Evolutionary conservation across 2,888 invertebrate genomes (phyloP).

Genomic region (Coelopa pilipes): DNA sequence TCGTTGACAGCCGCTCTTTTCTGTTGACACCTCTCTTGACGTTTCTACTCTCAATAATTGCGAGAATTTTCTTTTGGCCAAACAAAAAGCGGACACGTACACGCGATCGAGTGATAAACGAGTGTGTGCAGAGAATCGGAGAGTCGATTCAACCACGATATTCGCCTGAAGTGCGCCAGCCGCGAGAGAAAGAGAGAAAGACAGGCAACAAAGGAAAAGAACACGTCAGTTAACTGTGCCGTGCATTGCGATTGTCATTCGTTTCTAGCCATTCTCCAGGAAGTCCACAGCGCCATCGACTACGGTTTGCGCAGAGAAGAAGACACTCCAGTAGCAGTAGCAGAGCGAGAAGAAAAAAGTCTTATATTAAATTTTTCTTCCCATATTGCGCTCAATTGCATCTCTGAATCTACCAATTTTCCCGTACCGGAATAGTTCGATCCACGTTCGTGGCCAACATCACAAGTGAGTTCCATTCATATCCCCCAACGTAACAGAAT

Average conservation of each 20-base stretch:
- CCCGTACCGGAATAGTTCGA: no score
- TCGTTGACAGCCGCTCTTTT: no score
- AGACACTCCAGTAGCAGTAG: neutral
- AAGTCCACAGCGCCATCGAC: conserved; percentile 23
- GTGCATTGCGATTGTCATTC: neutral
- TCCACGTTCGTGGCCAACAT: no score
- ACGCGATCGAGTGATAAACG: conserved; percentile 23
- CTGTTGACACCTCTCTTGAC: no score
- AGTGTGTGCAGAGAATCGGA: conserved; percentile 3
- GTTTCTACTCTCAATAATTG: conserved; percentile 7
- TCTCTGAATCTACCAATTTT: no score
- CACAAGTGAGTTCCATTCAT: no score
- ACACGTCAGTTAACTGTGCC: conserved; percentile 46
- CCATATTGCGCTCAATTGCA: neutral
- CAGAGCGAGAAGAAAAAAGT: neutral
- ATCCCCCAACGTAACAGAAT: no score
- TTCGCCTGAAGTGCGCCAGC: no score
- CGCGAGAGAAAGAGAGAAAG: conserved; percentile 14
- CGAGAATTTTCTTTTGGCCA: conserved; percentile 16
- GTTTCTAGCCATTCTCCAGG: conserved; percentile 37
- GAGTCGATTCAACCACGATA: no score
- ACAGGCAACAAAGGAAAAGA: conserved; percentile 33
- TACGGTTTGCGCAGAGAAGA: conserved; percentile 12
- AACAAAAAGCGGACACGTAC: conserved; percentile 22
- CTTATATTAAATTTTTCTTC: neutral